phyloP scores from a whole-genome alignment of 2,888 invertebrate species.

The Leptopilina syphax region DNA sequence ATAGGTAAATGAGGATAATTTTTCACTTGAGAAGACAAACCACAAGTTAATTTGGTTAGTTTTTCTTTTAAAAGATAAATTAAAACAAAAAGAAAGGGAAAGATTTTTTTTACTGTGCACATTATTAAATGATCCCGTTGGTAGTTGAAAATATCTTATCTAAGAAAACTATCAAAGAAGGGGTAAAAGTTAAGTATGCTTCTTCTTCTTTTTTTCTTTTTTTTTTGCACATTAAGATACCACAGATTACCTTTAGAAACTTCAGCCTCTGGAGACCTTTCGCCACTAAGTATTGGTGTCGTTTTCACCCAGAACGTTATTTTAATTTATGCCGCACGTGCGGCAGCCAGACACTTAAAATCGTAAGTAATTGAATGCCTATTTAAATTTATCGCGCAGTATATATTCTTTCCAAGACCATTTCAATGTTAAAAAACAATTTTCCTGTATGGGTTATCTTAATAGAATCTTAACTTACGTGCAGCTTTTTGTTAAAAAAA shows the following conservation, averaged over 20 bases:
- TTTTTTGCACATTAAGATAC: constrained; percentile 39
- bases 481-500: neutral
- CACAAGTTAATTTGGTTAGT: constrained; percentile 14
- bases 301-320: constrained; percentile 34
- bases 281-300: constrained; percentile 37
- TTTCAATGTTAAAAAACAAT: constrained; percentile 34
- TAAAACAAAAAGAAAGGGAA: neutral
- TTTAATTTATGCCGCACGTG: constrained; percentile 40
- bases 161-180: constrained; percentile 39
- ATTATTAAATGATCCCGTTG: constrained; percentile 9
- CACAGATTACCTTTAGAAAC: constrained; percentile 36
- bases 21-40: constrained; percentile 31
- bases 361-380: constrained; percentile 42
- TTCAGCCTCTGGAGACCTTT: constrained; percentile 35
- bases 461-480: constrained; percentile 25
- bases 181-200: constrained; percentile 15
- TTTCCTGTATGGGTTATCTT: constrained; percentile 8
- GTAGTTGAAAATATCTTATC: constrained; percentile 26
- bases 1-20: constrained; percentile 26
- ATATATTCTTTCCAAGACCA: constrained; percentile 15
- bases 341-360: constrained; percentile 35
- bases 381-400: constrained; percentile 37
- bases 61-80: neutral
- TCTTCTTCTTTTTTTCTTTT: neutral
- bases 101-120: constrained; percentile 13